These are phyloP conservation scores for Adelosebastes latens DNA, from an alignment of 2,797 vertebrate species.

Conservation along the genomic window DNA sequence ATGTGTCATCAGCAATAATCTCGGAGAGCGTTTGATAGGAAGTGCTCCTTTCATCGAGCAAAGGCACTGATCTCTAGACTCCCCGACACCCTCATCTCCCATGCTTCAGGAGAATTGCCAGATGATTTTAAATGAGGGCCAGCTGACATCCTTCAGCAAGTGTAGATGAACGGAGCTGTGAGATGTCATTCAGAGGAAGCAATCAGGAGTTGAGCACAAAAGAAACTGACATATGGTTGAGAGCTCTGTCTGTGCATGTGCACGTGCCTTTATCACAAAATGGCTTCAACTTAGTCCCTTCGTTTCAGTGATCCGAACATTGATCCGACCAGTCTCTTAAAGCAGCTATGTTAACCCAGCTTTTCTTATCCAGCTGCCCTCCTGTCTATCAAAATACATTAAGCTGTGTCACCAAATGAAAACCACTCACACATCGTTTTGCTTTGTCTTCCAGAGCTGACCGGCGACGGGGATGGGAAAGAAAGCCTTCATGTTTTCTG, in stretches of 20 bases:
- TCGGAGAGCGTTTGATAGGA: slow-evolving; percentile 73
- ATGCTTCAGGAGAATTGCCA: slow-evolving; percentile 62
- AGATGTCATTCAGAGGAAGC: slow-evolving; percentile 36
- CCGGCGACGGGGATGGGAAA: background rate
- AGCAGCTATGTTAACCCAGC: background rate
- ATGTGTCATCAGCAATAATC: slow-evolving; percentile 81
- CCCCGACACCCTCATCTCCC: slow-evolving; percentile 55
- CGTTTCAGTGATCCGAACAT: background rate
- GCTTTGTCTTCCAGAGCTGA: background rate
- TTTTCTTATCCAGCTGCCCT: background rate
- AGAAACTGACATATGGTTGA: background rate
- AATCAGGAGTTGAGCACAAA: slow-evolving; percentile 10
- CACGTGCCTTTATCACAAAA: no score
- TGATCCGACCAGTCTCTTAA: background rate
- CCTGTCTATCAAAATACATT: background rate
- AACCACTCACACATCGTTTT: background rate
- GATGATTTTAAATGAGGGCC: slow-evolving; percentile 71
- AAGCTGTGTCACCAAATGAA: background rate
- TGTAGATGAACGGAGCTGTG: slow-evolving; percentile 32
- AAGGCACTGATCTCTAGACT: slow-evolving; percentile 60
- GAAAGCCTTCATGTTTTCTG: background rate
- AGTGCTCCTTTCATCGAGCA: slow-evolving; percentile 69
- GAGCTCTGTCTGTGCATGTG: background rate
- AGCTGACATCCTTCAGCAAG: slow-evolving; percentile 60
- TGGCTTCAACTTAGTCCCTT: background rate